A percentile compares a stretch with the other conserved stretches of the same genome.
These are phyloP conservation scores for Machimus rusticus DNA, from an alignment of 2,888 invertebrate species.

Conservation along the genomic window DNA sequence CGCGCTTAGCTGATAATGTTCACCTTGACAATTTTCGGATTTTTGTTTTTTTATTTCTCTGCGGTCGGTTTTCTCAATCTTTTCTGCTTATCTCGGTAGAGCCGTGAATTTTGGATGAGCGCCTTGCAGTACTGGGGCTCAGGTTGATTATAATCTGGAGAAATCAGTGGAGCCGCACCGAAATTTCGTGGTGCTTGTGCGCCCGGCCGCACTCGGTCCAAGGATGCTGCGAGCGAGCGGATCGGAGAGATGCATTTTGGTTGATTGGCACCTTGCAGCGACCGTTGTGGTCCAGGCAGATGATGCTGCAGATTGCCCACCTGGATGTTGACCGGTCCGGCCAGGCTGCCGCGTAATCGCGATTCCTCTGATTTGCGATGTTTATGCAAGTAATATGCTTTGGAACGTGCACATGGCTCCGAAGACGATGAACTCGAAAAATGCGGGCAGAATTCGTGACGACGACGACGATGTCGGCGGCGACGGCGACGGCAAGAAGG, in stretches of 20 bases:
- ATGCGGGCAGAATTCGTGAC: slow-evolving; percentile 4
- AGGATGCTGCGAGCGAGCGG: not conserved
- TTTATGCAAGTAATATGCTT: slow-evolving; percentile 1
- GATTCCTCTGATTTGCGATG: slow-evolving; percentile 1
- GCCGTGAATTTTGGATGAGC: not conserved
- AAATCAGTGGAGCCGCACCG: not conserved
- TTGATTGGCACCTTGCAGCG: not conserved
- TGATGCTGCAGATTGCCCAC: not conserved
- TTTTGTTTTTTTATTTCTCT: not conserved
- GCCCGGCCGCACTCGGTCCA: not conserved
- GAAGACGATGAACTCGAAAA: slow-evolving; percentile 20
- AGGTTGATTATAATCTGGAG: not conserved
- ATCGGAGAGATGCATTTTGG: not conserved
- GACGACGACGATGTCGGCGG: not conserved
- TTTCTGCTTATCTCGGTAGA: not conserved
- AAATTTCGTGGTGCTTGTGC: not conserved
- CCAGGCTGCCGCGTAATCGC: not conserved
- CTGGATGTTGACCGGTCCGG: not conserved
- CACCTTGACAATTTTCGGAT: slow-evolving; percentile 34
- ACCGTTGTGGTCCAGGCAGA: not conserved
- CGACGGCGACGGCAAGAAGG: not conserved
- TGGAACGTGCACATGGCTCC: not conserved
- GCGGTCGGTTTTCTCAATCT: not conserved
- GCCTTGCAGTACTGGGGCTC: not conserved
- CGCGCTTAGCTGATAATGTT: slow-evolving; percentile 24